Percentiles rank a stretch among this genome's conserved stretches.
phyloP scores from a whole-genome alignment of 2,113 vertebrate genomes.

The Xyrauchen texanus region DNA sequence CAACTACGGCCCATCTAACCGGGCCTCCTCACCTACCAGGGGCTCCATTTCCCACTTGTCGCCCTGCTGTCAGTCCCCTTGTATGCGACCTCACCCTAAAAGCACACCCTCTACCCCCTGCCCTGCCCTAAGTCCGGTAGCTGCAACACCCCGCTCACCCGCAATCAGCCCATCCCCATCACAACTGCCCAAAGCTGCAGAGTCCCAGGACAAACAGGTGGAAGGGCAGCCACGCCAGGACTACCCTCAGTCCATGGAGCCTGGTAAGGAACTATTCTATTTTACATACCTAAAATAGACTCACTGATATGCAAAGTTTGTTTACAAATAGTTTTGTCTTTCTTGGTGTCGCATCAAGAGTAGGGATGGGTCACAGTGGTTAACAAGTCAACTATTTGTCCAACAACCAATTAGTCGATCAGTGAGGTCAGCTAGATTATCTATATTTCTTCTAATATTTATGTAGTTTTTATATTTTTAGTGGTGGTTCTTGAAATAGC shows the following conservation, averaged over 20 bases:
- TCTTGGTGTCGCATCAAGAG: neutral
- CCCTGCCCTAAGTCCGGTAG: conserved; percentile 74
- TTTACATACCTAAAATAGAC: neutral
- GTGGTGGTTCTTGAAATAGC: no score
- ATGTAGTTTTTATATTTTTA: no score
- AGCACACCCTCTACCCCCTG: conserved; percentile 88
- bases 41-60: conserved; percentile 80
- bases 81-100: conserved; percentile 76
- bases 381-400: no score
- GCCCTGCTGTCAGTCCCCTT: conserved; percentile 87
- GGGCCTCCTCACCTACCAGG: conserved; percentile 64
- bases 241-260: conserved; percentile 82
- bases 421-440: no score
- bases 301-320: neutral
- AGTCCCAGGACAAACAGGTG: conserved; percentile 78
- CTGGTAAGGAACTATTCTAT: conserved; percentile 74
- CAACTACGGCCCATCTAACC: conserved; percentile 73
- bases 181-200: conserved; percentile 74
- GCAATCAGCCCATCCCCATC: conserved; percentile 80
- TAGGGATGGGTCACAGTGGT: no score
- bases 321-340: conserved; percentile 17
- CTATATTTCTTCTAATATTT: no score
- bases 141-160: conserved; percentile 79
- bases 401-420: no score
- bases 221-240: conserved; percentile 78